Conservation (phyloP, 2,888 invertebrate species). For the Caenorhabditis imperialis region DNA sequence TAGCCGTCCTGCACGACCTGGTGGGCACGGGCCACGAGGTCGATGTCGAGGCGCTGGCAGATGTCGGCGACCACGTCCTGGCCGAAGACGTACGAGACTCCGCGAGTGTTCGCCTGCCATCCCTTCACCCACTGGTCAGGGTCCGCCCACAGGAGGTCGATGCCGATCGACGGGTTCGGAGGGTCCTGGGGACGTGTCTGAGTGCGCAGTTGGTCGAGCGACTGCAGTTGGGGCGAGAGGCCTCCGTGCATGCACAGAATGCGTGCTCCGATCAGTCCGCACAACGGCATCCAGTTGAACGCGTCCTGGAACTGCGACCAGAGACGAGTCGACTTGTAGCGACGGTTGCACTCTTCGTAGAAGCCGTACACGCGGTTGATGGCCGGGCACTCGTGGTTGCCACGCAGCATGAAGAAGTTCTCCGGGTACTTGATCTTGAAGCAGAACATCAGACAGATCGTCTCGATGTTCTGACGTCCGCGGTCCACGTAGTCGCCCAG, state of each 20-base stretch:
- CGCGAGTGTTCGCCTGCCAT: conserved; percentile 57
- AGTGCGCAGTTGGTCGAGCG: conserved; percentile 56
- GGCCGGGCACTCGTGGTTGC: conserved; percentile 67
- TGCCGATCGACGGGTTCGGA: conserved; percentile 44
- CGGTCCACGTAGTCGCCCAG: conserved; percentile 66
- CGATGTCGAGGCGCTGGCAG: conserved; percentile 56
- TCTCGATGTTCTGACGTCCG: conserved; percentile 52
- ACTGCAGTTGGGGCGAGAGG: conserved; percentile 47
- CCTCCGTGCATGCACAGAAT: conserved; percentile 68
- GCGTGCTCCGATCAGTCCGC: conserved; percentile 55
- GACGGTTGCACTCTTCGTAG: conserved; percentile 66
- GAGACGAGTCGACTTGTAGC: conserved; percentile 50
- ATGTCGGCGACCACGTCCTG: conserved; percentile 58
- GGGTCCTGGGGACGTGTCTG: conserved; percentile 60
- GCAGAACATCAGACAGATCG: conserved; percentile 54
- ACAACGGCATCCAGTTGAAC: conserved; percentile 63
- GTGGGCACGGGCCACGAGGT: conserved; percentile 60
- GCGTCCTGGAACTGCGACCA: conserved; percentile 51
- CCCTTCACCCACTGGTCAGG: conserved; percentile 53
- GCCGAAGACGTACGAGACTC: conserved; percentile 61
- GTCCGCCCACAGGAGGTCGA: conserved; percentile 65
- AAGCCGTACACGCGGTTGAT: conserved; percentile 66
- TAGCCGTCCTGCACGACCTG: conserved; percentile 61
- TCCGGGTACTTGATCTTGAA: conserved; percentile 59
- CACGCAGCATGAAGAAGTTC: conserved; percentile 66